phyloP scores from a whole-genome alignment of 2,888 invertebrate genomes.

The Melanostoma scalare region DNA sequence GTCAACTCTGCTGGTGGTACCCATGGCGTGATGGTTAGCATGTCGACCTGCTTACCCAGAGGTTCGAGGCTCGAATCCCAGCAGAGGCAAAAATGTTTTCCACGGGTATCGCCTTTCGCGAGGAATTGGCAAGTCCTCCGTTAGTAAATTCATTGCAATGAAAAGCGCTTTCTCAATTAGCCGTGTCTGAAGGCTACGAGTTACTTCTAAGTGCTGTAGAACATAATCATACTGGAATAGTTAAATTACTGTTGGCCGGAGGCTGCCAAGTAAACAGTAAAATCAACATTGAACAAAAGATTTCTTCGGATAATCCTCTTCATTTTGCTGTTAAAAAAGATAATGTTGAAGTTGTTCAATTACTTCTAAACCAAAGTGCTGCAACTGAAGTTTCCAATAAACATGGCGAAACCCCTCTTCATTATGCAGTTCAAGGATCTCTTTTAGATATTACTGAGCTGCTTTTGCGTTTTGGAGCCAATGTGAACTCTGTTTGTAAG shows the following conservation, averaged over 20 bases:
- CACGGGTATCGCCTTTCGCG: too few species aligned
- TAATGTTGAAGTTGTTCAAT: background rate
- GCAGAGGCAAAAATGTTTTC: too few species aligned
- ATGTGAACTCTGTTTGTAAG: background rate
- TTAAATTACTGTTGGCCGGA: background rate
- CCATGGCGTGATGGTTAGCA: too few species aligned
- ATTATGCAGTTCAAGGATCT: background rate
- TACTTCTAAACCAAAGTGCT: background rate
- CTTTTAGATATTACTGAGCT: background rate
- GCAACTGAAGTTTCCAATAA: background rate
- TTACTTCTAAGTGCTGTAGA: too few species aligned
- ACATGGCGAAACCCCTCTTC: background rate
- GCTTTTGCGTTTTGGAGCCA: background rate
- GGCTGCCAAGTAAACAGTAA: background rate
- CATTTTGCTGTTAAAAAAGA: background rate
- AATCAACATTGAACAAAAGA: background rate
- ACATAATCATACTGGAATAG: background rate
- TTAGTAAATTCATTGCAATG: too few species aligned
- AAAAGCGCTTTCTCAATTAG: too few species aligned
- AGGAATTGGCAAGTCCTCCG: too few species aligned
- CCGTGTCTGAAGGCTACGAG: too few species aligned
- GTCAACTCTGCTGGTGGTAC: too few species aligned
- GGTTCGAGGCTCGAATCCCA: too few species aligned
- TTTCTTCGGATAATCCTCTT: background rate
- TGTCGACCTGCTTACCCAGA: too few species aligned